A percentile compares a stretch with the other conserved stretches of the same genome.
phyloP scores from a whole-genome alignment of 2,797 vertebrate species.

The Vipera latastei region DNA sequence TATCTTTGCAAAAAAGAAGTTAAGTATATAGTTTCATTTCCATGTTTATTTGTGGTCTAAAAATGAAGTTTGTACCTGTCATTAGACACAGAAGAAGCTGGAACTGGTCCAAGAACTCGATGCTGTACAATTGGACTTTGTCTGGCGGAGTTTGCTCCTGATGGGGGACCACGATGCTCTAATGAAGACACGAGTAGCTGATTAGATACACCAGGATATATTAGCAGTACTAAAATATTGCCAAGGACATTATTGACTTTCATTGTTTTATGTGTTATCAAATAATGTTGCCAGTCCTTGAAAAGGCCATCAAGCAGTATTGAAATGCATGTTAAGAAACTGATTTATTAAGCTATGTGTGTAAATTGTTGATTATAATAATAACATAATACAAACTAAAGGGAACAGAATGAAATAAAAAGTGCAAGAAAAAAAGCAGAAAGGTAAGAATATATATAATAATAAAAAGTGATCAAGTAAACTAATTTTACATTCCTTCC shows the following conservation, averaged over 20 bases:
- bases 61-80: conserved; percentile 78
- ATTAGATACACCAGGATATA: conserved; percentile 4
- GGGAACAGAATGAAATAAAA: background rate
- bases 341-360: background rate
- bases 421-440: background rate
- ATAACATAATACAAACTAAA: background rate
- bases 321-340: background rate
- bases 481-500: background rate
- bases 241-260: background rate
- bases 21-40: background rate
- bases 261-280: background rate
- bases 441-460: background rate
- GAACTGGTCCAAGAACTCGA: conserved; percentile 79
- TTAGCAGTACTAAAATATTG: background rate
- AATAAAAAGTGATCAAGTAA: background rate
- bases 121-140: conserved; percentile 91
- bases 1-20: background rate
- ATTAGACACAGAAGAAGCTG: conserved; percentile 61
- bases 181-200: conserved; percentile 36
- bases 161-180: conserved; percentile 91
- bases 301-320: background rate
- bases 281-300: background rate
- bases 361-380: background rate
- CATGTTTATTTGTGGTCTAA: background rate
- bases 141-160: conserved; percentile 89